Evolutionary conservation across 2,888 invertebrate genomes (phyloP), one percentile per base, ranked within the genome.

Genomic region (Tyria jacobaeae): DNA sequence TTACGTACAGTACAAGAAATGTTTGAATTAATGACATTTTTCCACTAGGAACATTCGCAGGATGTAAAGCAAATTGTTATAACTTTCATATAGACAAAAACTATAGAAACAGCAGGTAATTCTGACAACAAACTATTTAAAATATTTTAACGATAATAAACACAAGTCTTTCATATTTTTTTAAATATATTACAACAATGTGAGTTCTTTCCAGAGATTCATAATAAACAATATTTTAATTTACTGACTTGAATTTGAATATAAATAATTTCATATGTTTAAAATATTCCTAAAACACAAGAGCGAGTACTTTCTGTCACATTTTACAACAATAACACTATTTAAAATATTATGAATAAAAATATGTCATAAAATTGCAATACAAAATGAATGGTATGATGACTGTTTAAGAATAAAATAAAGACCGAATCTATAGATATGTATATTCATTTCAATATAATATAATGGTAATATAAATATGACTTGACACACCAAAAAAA

Each of bases 321-420:
- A n/a, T n/a, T 2, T 31, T 31, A 31, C 7, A 6, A 31, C 27
- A 31, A 31, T 31, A 31, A 31, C 27, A 31, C 27, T 31, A 3
- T 44, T 44, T 48, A 12, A 15, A 48, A 48, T 2, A 1, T 25
- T 5, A 25, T 4, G 15, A 48, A 25, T 25, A 3, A 3, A 31
- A 31, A 24, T 24, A 6, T 48, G 14, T 25, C 6, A 25, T 6
- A 48, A 25, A 48, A 48, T 25, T 9, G 1, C 48, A 15, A 2
- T 48, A 15, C 25, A 14, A 24, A 39, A 53, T n/a, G 17, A 53
- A 39, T 53, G n/a, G 12, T 44, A 12, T 9, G 44, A 4, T 44
- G 21, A 44, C 44, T 44, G 14, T 66, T 68, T 59, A 57, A 63
- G 60, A 70, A 64, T 65, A 75, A 76, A 75, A 71, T 76, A 65